Evolutionary conservation across 2,113 vertebrate species (phyloP), one percentile per base, ranked within the genome.

Genomic region (Pteruthius melanotis): DNA sequence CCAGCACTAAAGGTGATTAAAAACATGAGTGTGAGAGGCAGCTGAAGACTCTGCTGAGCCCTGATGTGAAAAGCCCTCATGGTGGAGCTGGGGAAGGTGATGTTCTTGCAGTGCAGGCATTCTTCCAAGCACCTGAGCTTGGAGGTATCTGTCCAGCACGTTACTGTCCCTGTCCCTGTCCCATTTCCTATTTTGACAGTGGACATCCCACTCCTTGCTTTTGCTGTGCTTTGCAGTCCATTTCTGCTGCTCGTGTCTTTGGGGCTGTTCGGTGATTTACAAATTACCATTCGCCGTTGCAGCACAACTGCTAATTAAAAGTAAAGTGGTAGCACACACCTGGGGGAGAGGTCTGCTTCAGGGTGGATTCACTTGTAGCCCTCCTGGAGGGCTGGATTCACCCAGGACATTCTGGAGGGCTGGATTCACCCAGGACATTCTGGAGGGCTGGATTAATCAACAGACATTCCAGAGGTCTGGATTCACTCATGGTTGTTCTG

Each of bases 401-500:
- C 5, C 26, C 26, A 28, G 12, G 8, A 3, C 3, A 1, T 61
- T 28, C 24, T 63, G 28, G 12, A 64, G 20, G 30, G 13, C 9
- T 6, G 24, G 30, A 63, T 40, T 40, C 5, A 61, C 3, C 9
- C 35, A 37, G 12, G 8, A 3, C 3, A 1, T 61, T 28, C 24
- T 63, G 28, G 12, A 64, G 20, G 30, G 13, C 9, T 6, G 24
- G 30, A 63, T 40, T 40, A n/a, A n/a, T n/a, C n/a, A n/a, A n/a
- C 7, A 3, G 7, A 13, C 0, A 6, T 77, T 11, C 39, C 35
- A 20, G 21, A 39, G 10, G 21, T 21, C 8, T 5, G n/a, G 15
- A 59, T 35, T 59, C 20, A 60, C 3, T 10, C 10, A 59, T 24
- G 22, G 23, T 1, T 1, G 10, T 26, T 15, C 23, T 59, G n/a